Conservation (phyloP, 2,888 invertebrate species). For the Nymphalis c-album region DNA sequence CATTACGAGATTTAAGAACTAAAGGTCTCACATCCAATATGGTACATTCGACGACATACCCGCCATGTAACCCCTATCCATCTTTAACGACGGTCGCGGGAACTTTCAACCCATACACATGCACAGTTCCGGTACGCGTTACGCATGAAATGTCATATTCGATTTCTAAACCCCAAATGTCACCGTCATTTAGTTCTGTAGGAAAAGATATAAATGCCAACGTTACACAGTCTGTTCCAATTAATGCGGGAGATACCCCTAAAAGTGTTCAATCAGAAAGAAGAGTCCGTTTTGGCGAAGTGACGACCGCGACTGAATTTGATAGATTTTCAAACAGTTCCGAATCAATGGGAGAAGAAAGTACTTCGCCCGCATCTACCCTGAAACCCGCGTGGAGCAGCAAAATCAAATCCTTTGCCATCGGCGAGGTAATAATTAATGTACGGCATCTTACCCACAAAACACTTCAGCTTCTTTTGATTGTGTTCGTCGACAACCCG, state of each 20-base stretch:
- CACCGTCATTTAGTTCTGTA: slow-evolving; percentile 57
- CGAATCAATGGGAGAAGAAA: slow-evolving; percentile 64
- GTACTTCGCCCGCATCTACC: slow-evolving; percentile 63
- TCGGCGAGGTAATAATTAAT: slow-evolving; percentile 80
- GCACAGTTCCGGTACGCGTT: slow-evolving; percentile 60
- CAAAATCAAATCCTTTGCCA: slow-evolving; percentile 79
- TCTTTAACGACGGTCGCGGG: slow-evolving; percentile 76
- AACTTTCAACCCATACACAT: slow-evolving; percentile 74
- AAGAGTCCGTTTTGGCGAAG: slow-evolving; percentile 77
- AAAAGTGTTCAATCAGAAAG: slow-evolving; percentile 74
- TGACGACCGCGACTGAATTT: slow-evolving; percentile 67
- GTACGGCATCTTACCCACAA: slow-evolving; percentile 73
- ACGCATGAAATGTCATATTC: slow-evolving; percentile 54
- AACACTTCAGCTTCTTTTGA: slow-evolving; percentile 75
- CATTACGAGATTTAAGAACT: slow-evolving; percentile 64
- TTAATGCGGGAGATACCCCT: slow-evolving; percentile 55
- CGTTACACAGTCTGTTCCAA: slow-evolving; percentile 56
- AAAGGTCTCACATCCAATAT: slow-evolving; percentile 60
- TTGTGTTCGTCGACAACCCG: slow-evolving; percentile 78
- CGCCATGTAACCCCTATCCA: slow-evolving; percentile 73
- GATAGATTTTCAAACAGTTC: slow-evolving; percentile 66
- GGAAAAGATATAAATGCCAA: slow-evolving; percentile 69
- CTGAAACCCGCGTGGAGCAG: slow-evolving; percentile 78
- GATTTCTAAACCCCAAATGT: slow-evolving; percentile 53
- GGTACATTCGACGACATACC: slow-evolving; percentile 74